A percentile compares a stretch with the other conserved stretches of the same genome.
These are phyloP conservation scores for Gavialis gangeticus DNA, from an alignment of 2,113 vertebrate species.

Conservation along the genomic window DNA sequence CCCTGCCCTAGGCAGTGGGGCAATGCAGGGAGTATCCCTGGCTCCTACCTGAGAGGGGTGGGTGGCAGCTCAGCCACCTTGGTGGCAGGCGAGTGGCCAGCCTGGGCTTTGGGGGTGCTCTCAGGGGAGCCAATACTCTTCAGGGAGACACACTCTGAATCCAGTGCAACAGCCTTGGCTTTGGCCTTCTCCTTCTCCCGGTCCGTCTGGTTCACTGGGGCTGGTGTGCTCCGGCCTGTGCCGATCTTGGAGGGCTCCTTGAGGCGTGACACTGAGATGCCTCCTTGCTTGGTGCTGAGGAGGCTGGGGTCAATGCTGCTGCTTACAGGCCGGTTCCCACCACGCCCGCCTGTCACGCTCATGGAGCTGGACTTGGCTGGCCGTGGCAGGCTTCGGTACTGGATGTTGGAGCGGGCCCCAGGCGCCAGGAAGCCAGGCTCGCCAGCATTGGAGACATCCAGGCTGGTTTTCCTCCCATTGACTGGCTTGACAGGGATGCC, in stretches of 20 bases:
- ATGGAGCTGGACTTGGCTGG: constrained; percentile 94
- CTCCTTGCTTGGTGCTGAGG: constrained; percentile 83
- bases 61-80: constrained; percentile 87
- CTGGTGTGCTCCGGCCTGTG: constrained; percentile 71
- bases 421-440: constrained; percentile 91
- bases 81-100: constrained; percentile 78
- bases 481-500: constrained; percentile 94
- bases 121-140: constrained; percentile 82
- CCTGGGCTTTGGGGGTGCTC: constrained; percentile 83
- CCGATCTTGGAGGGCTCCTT: constrained; percentile 88
- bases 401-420: constrained; percentile 91
- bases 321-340: constrained; percentile 85
- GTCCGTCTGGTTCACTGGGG: constrained; percentile 94
- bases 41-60: constrained; percentile 87
- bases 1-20: fast-evolving
- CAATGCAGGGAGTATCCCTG: no score
- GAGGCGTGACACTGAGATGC: constrained; percentile 76
- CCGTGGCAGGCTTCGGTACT: constrained; percentile 96
- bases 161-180: constrained; percentile 91
- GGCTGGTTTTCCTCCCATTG: constrained; percentile 89
- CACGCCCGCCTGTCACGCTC: constrained; percentile 86
- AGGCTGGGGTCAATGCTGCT: constrained; percentile 89
- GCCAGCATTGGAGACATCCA: constrained; percentile 87
- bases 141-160: constrained; percentile 83
- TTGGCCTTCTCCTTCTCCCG: constrained; percentile 95